A percentile compares a stretch with the other conserved stretches of the same genome.
phyloP scores from a whole-genome alignment of 2,888 invertebrate species.

The Strigamia crassipes region DNA sequence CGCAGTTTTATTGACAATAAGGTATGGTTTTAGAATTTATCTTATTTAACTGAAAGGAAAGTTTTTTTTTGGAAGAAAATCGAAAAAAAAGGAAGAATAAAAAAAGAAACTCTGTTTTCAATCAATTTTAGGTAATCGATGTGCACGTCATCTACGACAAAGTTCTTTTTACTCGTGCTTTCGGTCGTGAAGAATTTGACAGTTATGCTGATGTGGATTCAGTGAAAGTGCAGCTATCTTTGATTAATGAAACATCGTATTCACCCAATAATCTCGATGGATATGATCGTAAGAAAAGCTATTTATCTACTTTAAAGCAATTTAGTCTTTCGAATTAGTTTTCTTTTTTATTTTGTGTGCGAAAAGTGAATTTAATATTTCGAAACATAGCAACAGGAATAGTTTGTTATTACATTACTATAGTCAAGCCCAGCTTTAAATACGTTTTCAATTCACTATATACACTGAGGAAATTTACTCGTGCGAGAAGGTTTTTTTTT shows the following conservation, averaged over 20 bases:
- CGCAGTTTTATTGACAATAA: slow-evolving; percentile 46
- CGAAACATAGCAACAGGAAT: background rate
- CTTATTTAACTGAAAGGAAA: background rate
- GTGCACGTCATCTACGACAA: slow-evolving; percentile 87
- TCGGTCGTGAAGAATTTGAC: slow-evolving; percentile 71
- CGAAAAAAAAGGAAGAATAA: background rate
- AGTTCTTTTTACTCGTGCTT: slow-evolving; percentile 76
- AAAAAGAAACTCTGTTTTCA: background rate
- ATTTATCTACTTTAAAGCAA: background rate
- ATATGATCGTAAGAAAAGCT: slow-evolving; percentile 43
- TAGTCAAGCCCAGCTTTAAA: background rate
- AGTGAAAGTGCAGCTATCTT: slow-evolving; percentile 45
- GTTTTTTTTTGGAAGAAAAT: background rate
- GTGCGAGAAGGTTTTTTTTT: background rate
- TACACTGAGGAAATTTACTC: too few relatives aligned
- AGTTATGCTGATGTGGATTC: slow-evolving; percentile 60
- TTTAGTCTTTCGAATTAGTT: background rate
- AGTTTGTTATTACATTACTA: background rate
- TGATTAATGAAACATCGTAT: slow-evolving; percentile 45
- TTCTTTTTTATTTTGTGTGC: slow-evolving; percentile 23
- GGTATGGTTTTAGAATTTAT: slow-evolving; percentile 17
- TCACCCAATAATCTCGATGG: slow-evolving; percentile 26
- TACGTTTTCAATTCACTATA: background rate
- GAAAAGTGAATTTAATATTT: background rate
- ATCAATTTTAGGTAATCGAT: slow-evolving; percentile 69